Percentiles rank a stretch among this genome's conserved stretches.
phyloP scores from a whole-genome alignment of 2,113 vertebrate genomes.

The Ailurus styani region DNA sequence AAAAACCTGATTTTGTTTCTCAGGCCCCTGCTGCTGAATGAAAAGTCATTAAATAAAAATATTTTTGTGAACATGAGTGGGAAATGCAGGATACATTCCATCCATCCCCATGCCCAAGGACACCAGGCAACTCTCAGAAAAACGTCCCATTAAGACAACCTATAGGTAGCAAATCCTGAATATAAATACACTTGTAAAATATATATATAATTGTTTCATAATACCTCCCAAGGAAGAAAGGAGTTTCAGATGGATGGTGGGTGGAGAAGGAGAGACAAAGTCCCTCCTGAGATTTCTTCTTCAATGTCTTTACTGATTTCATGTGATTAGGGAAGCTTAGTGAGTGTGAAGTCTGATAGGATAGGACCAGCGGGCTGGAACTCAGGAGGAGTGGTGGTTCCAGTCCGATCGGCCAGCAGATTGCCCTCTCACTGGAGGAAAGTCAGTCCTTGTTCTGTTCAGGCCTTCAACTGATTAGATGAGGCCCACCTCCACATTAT shows the following conservation, averaged over 20 bases:
- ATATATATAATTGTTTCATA: background rate
- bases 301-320: background rate
- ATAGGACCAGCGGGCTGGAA: background rate
- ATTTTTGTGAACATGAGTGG: background rate
- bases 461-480: background rate
- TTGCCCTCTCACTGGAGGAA: background rate
- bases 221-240: background rate
- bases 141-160: accelerated
- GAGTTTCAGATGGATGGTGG: too few species aligned
- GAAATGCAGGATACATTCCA: background rate
- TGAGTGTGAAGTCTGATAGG: background rate
- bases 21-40: background rate
- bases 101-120: background rate
- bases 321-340: background rate
- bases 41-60: background rate
- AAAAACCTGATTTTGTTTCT: too few species aligned
- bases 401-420: background rate
- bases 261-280: background rate
- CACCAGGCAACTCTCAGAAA: background rate
- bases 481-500: background rate
- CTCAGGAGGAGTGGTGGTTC: background rate
- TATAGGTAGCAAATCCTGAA: background rate
- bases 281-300: background rate
- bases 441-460: background rate
- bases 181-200: background rate